Percentiles rank a stretch among this genome's conserved stretches.
phyloP scores from a whole-genome alignment of 2,888 invertebrate genomes.

The Strigamia transsilvanica region DNA sequence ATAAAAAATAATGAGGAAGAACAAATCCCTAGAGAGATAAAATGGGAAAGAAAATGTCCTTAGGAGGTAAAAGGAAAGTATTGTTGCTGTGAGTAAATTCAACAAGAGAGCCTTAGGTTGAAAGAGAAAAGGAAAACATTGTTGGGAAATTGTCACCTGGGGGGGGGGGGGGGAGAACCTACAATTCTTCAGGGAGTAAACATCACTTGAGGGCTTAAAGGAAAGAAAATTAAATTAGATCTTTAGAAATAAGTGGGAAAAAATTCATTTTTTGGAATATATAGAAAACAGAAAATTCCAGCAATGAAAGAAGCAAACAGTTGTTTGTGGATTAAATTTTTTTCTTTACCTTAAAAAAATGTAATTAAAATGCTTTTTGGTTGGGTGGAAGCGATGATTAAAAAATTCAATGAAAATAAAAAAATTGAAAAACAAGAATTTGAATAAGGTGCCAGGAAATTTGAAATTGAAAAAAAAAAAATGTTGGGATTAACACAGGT shows the following conservation, averaged over 20 bases:
- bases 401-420: not conserved
- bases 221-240: not conserved
- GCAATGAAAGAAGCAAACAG: not conserved
- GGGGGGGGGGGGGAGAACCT: not conserved
- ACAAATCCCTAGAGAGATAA: not conserved
- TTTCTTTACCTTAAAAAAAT: not conserved
- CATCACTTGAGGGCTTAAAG: not conserved
- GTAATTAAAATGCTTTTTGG: constrained; percentile 43
- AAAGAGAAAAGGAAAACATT: not conserved
- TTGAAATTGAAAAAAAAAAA: not conserved
- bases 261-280: not conserved
- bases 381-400: constrained; percentile 26
- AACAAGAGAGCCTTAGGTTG: not conserved
- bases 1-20: not conserved
- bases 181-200: not conserved
- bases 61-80: not conserved
- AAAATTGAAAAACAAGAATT: not conserved
- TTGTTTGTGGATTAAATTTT: constrained; percentile 21
- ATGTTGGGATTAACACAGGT: constrained; percentile 1
- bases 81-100: not conserved
- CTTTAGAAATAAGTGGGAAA: not conserved
- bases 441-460: constrained; percentile 34
- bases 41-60: not conserved
- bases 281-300: not conserved
- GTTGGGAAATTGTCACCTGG: not conserved